These are phyloP conservation scores for Sylvietta virens DNA, from an alignment of 2,113 vertebrate genomes.

Conservation along the genomic window DNA sequence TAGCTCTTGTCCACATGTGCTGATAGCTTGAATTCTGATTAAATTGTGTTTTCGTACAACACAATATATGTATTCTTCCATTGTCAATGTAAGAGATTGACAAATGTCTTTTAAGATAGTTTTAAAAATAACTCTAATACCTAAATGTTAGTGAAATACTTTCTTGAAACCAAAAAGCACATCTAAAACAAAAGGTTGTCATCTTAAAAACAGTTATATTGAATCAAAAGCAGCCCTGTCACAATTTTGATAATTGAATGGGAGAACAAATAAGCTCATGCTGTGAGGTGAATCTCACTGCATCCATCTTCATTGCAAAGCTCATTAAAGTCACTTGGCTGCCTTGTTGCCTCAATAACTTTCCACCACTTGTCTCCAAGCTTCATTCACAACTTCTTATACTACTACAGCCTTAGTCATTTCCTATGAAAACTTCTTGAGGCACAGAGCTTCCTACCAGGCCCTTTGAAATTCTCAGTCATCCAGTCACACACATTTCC, in stretches of 20 bases:
- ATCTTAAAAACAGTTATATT: neutral
- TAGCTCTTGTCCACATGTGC: neutral
- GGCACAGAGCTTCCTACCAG: neutral
- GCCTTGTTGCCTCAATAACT: neutral
- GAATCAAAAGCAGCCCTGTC: neutral
- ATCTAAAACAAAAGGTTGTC: neutral
- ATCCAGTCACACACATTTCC: accelerated
- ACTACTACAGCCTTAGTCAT: neutral
- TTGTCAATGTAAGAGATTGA: neutral
- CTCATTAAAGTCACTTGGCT: neutral
- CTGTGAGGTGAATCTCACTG: neutral
- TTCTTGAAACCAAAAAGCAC: neutral
- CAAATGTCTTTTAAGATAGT: neutral
- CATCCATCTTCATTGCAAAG: neutral
- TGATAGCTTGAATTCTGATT: neutral
- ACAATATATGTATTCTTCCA: neutral
- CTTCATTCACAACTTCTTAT: neutral
- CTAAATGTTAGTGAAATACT: neutral
- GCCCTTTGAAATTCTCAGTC: neutral
- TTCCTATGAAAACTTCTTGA: neutral
- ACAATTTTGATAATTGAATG: neutral
- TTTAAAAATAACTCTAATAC: neutral
- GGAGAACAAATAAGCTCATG: neutral
- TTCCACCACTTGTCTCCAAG: neutral
- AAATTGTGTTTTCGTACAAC: neutral